Base-by-base conservation (phyloP, 2,888 invertebrate species). In the Pristionchus exspectatus region DNA sequence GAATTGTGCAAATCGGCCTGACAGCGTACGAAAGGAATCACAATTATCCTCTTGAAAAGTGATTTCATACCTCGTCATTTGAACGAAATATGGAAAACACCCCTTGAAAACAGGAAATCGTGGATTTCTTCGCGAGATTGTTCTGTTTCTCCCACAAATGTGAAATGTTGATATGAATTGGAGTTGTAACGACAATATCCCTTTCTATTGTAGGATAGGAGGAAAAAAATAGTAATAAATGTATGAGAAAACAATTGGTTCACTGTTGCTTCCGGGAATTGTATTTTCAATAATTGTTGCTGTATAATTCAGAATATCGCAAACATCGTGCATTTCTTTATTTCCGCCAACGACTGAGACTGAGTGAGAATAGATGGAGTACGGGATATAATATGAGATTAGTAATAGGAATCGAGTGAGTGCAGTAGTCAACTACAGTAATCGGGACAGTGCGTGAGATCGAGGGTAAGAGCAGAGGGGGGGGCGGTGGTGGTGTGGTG, bases 251-350 rank as follows among this genome's bases (percentile, higher is more conserved):
- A 9, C 18, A 5, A 24, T 66, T 74, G 30, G 30, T 38, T 74
- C 33, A 74, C 30, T 77, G 5, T 77, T 77, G 24, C 1, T 30
- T 81, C n/a, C 81, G 14, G 33, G 27, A 16, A 38, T 44, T 3
- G 38, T 5, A 38, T 38, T 38, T 38, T 38, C 38, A 38, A 38
- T 38, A 2, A 5, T 38, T 38, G 2, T 38, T 38, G 5, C 38
- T 38, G 38, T 81, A 21, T 30, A 44, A 30, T 14, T 24, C 16
- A n/a, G 14, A n/a, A 12, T 2, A 1, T 16, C 24, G 12, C 38
- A 69, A 87, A 87, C 87, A 69, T 87, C 66, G 87, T 87, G 87
- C 87, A 87, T 12, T 66, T 38, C 24, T 87, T 87, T 87, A 87
- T 87, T 50, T 50, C 87, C 87, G 87, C 69, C 87, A 50, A 44